Evolutionary conservation across 2,888 invertebrate genomes (phyloP), one percentile per base, ranked within the genome.

Genomic region (Hydrotaea cyrtoneurina): DNA sequence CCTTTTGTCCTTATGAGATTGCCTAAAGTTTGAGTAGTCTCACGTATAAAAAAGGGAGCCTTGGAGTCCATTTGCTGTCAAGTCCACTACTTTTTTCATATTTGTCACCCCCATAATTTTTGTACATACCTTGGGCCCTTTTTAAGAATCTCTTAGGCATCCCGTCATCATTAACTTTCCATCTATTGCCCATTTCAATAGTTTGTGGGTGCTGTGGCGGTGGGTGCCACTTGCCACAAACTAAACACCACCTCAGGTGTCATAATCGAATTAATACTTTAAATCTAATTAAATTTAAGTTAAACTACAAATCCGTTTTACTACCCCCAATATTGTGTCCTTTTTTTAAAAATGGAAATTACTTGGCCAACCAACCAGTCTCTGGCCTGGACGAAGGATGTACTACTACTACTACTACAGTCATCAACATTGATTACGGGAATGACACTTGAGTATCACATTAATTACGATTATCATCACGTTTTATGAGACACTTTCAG

Each of bases 391-490:
- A 15, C 15, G n/a, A n/a, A 50, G 62, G 62, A 62, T 62, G 62
- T 62, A 31, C 78, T n/a, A n/a, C n/a, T n/a, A n/a, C n/a, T n/a
- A n/a, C n/a, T n/a, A n/a, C n/a, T 62, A 3, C 43, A 75, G 76
- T 74, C 85, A 82, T 85, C 82, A 85, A 85, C 85, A 85, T 85
- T 85, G 85, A 85, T 85, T 82, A 85, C 77, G 50, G 23, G 62
- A 80, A 85, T 82, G 85, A 85, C 85, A 80, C 82, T 85, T 85
- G 79, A 85, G 79, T 82, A 85, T 85, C 85, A 82, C 92, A 92
- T 92, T 92, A 92, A 91, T 92, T 92, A 92, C 90, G 92, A 92
- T 92, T 92, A 92, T 91, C 90, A 91, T 92, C 92, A 92, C 92
- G 92, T 92, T 92, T 92, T 92, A 92, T 91, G 91, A 91, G 92